These are phyloP conservation scores for Sarcophaga peregrina DNA, from an alignment of 1,140 invertebrate genomes.

Conservation along the genomic window DNA sequence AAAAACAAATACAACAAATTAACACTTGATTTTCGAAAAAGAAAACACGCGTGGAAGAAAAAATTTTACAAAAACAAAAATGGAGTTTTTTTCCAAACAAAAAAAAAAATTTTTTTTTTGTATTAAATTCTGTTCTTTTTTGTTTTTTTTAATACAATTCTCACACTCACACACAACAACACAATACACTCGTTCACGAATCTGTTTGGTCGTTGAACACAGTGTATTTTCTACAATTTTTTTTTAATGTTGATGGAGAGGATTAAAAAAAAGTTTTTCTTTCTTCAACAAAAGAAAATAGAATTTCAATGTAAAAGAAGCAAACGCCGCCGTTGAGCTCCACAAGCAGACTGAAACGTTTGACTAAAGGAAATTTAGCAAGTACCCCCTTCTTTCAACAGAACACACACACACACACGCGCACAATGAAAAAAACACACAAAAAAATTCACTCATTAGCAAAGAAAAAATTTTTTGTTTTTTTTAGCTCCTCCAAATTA, in stretches of 20 bases:
- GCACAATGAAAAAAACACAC: neutral
- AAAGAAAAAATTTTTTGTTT: too few species aligned
- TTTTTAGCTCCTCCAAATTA: too few species aligned
- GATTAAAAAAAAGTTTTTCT: neutral
- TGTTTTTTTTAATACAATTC: too few species aligned
- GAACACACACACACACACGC: neutral
- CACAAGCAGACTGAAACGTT: slow-evolving; percentile 13
- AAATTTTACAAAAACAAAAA: neutral
- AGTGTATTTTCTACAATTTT: neutral
- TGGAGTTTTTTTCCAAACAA: neutral
- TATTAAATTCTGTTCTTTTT: neutral
- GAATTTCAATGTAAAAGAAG: slow-evolving; percentile 4
- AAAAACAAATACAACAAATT: neutral
- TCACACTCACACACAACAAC: neutral
- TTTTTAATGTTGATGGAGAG: neutral
- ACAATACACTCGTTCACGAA: slow-evolving; percentile 19
- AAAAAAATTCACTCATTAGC: neutral
- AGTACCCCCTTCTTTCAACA: neutral
- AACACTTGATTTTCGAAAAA: neutral
- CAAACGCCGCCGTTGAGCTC: slow-evolving; percentile 25
- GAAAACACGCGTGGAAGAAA: slow-evolving; percentile 18
- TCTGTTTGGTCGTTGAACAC: neutral
- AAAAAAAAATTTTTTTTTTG: neutral
- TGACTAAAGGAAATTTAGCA: neutral
- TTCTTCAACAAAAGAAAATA: neutral